Evolutionary conservation across 2,113 vertebrate species (phyloP).

Genomic region (Aldabrachelys gigantea): DNA sequence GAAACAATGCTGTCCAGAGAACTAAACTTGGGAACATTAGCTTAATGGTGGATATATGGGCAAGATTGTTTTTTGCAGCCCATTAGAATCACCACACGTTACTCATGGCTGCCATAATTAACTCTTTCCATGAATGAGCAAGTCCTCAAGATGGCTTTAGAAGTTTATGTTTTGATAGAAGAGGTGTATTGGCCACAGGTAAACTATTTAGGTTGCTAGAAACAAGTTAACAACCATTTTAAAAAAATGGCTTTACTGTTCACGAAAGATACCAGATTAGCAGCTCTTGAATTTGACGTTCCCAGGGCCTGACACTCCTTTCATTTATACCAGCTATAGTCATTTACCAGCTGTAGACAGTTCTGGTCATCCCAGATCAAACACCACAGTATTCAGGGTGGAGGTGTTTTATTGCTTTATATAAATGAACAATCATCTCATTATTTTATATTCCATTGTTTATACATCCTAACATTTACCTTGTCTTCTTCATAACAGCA

Average conservation of each 20-base stretch:
- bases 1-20: background rate
- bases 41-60: background rate
- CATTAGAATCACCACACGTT: background rate
- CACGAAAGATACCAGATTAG: background rate
- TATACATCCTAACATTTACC: background rate
- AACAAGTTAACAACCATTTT: background rate
- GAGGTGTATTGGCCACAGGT: background rate
- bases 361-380: background rate
- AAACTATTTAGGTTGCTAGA: background rate
- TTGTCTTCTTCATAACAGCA: background rate
- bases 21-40: background rate
- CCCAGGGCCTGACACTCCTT: background rate
- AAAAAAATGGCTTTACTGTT: background rate
- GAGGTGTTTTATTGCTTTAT: background rate
- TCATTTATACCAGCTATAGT: background rate
- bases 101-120: background rate
- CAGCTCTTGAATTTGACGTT: background rate
- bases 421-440: background rate
- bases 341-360: background rate
- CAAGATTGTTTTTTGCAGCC: background rate
- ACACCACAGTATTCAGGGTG: background rate
- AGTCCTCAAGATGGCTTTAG: background rate
- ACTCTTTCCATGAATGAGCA: background rate
- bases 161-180: background rate
- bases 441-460: background rate